Base-by-base conservation (phyloP, 1,140 invertebrate genomes). In the Drosophila rhopaloa region DNA sequence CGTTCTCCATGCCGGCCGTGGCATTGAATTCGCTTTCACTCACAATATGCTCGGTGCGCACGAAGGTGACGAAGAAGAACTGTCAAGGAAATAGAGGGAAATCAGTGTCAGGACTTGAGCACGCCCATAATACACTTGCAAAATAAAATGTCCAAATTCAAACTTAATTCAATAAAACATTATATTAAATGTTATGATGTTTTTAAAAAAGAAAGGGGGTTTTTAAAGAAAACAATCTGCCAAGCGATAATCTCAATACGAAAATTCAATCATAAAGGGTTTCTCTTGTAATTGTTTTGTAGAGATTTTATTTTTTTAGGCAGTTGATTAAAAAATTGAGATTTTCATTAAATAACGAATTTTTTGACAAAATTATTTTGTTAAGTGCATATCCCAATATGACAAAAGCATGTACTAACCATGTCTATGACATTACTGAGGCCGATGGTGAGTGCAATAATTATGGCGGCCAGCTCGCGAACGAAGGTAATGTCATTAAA, bases 401-500 rank as follows among this genome's bases (percentile, higher is more conserved):
- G 32, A 35, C 6, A 54, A 13, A 16, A 59, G 7, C 47, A 2
- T 10, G 1, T 59, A 78, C 92, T 93, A 90, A 95, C 95, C 92
- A 94, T 94, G 81, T 94, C 94, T 41, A 94, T 79, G 41, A 94
- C 84, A 93, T 95, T 95, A 44, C 93, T 93, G 5, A 93, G 86
- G 14, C 93, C 94, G 50, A 95, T 91, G 35, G 95, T 85, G 40
- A 94, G 68, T n/a, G 85, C 68, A 51, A 95, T 94, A 57, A 94
- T 94, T 43, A 94, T 92, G 16, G 94, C 93, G 46, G 95, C 92
- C 41, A 95, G 75, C 57, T 94, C 85, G 19, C 95, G 91, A 32
- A 94, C 92, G 79, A 93, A 93, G 55, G 94, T 92, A 16, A 93
- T 93, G 76, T 93, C 93, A 80, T 94, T 94, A 63, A 94, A 93